A percentile compares a stretch with the other conserved stretches of the same genome.
These are phyloP conservation scores for Pristionchus arcanus DNA, from an alignment of 2,888 invertebrate species.

Conservation along the genomic window DNA sequence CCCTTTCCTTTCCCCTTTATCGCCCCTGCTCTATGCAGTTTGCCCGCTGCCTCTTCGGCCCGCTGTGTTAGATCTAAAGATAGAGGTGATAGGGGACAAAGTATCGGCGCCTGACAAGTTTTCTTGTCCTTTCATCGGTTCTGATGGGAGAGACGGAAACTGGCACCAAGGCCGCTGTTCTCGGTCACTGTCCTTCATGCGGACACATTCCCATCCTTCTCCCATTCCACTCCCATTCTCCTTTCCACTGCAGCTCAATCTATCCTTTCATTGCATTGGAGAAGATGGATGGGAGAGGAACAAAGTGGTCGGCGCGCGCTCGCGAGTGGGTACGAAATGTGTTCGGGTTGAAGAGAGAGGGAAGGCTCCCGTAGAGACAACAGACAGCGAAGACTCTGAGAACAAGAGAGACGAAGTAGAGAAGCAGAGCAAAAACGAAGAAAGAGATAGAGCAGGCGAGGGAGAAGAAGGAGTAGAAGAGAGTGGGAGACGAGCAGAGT, in stretches of 20 bases:
- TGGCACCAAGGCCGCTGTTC: constrained; percentile 26
- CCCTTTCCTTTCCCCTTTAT: background rate
- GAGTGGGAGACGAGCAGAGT: background rate
- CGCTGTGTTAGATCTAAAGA: constrained; percentile 5
- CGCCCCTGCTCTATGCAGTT: background rate
- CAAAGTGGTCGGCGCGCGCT: constrained; percentile 40
- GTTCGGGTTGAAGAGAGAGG: background rate
- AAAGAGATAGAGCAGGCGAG: background rate
- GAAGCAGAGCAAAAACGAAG: background rate
- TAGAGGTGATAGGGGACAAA: background rate
- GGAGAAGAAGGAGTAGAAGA: background rate
- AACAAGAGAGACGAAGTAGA: background rate
- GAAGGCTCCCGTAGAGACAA: background rate
- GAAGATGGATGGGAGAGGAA: constrained; percentile 5
- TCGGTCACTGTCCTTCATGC: constrained; percentile 7
- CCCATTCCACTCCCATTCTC: background rate
- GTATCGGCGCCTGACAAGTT: background rate
- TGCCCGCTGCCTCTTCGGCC: background rate
- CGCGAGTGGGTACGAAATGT: constrained; percentile 46
- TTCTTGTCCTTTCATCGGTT: background rate
- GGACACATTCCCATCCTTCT: background rate
- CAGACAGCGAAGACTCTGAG: background rate
- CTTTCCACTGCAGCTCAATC: constrained; percentile 1
- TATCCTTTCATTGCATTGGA: constrained; percentile 17
- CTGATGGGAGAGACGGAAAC: background rate